A percentile compares a stretch with the other conserved stretches of the same genome.
These are phyloP conservation scores for Vespertilio murinus DNA, from an alignment of 2,797 vertebrate species.

Conservation along the genomic window DNA sequence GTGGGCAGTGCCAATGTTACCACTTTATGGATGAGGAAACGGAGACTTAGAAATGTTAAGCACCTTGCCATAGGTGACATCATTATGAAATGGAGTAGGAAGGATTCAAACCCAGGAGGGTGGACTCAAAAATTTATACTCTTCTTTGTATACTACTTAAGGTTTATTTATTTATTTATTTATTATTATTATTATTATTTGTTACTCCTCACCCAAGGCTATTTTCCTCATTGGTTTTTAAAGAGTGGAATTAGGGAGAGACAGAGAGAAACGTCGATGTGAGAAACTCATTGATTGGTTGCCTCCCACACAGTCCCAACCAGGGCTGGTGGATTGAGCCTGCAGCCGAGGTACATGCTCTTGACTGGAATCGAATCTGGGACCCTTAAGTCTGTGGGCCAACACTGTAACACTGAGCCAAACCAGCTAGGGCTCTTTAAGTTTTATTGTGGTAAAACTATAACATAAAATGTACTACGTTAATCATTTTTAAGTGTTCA, in stretches of 20 bases:
- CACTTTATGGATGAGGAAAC: not conserved
- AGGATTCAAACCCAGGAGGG: not conserved
- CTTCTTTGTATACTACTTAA: not conserved
- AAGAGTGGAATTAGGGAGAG: too few relatives aligned
- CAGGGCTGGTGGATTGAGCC: too few relatives aligned
- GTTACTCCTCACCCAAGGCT: not conserved
- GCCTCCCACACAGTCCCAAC: too few relatives aligned
- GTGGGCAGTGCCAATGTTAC: not conserved
- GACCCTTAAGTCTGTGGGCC: not conserved
- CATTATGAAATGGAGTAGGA: not conserved
- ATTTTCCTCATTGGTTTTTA: constrained; percentile 1
- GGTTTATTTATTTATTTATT: constrained; percentile 14
- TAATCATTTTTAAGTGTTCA: not conserved
- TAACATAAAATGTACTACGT: not conserved
- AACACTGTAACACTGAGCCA: not conserved
- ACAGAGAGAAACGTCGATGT: too few relatives aligned
- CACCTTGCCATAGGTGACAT: not conserved
- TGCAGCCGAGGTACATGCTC: not conserved
- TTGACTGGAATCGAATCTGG: not conserved
- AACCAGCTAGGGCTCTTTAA: not conserved
- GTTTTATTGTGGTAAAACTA: not conserved
- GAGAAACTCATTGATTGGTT: too few relatives aligned
- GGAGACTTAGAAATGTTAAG: not conserved
- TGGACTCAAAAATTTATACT: not conserved
- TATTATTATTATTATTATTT: not conserved